Evolutionary conservation across 2,797 vertebrate species (phyloP).

Genomic region (Melanotaenia parkinsoni): DNA sequence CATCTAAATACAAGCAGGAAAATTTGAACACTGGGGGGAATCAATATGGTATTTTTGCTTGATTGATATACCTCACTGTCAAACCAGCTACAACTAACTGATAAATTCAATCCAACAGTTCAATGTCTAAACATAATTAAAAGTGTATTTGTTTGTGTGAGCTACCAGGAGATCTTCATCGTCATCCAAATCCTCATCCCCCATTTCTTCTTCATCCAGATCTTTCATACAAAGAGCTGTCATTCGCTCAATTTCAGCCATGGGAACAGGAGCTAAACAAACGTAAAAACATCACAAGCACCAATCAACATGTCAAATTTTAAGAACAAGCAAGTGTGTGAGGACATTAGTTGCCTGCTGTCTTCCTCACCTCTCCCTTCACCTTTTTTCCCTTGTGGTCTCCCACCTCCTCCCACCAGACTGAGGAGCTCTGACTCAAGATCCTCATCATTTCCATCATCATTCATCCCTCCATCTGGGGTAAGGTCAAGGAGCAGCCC

Average conservation of each 20-base stretch:
- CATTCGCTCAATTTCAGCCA: conserved; percentile 93
- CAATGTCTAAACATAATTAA: neutral
- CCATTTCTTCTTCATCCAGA: conserved; percentile 84
- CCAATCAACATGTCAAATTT: neutral
- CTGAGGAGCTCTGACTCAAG: conserved; percentile 90
- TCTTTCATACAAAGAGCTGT: conserved; percentile 93
- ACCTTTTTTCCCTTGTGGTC: conserved; percentile 72
- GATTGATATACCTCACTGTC: neutral
- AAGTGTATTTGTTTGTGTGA: too few relatives aligned
- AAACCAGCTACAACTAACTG: neutral
- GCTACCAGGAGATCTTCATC: conserved; percentile 91
- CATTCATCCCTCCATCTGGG: conserved; percentile 81
- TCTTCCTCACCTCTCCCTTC: conserved; percentile 81
- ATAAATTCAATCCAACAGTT: neutral
- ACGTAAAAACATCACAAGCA: neutral
- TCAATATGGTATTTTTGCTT: neutral
- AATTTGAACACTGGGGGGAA: neutral
- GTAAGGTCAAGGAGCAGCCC: conserved; percentile 89
- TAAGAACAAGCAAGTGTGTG: neutral
- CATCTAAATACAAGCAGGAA: too few relatives aligned
- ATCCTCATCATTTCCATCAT: conserved; percentile 83
- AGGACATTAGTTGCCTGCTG: neutral
- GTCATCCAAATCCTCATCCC: conserved; percentile 85
- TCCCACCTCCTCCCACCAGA: conserved; percentile 82
- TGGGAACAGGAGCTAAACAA: conserved; percentile 83